Evolutionary conservation across 2,888 invertebrate genomes (phyloP), one percentile per base, ranked within the genome.

Genomic region (Hoplodrina blanda): DNA sequence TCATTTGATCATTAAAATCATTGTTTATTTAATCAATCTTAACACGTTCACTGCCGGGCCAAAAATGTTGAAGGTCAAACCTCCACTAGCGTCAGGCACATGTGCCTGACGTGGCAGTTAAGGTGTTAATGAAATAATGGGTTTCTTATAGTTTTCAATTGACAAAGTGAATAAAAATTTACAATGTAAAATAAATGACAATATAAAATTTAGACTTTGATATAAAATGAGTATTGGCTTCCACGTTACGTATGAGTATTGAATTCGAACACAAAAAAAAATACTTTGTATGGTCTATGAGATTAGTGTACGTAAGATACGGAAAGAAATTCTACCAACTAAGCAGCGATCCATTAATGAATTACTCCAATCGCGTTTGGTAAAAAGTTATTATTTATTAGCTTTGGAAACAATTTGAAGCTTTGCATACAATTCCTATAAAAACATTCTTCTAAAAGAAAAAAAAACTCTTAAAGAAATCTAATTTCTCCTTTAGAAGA

Each of bases 1-100:
- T 86, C 87, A 25, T 89, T 88, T 84, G 86, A 88, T 91, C 89
- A 91, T 90, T 90, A 89, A 89, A 89, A 89, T 85, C 54, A 85
- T 87, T 84, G 84, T 87, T 87, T 84, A 81, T 78, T 78, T 76
- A 68, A 69, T 70, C 76, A 78, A 77, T 71, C 61, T 76, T 71
- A 76, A n/a, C n/a, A n/a, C n/a, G n/a, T n/a, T n/a, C n/a, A n/a
- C n/a, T n/a, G n/a, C n/a, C n/a, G n/a, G n/a, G n/a, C n/a, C n/a
- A n/a, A n/a, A n/a, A n/a, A n/a, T n/a, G n/a, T n/a, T n/a, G n/a
- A n/a, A n/a, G n/a, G n/a, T n/a, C n/a, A n/a, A n/a, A n/a, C n/a
- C n/a, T n/a, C n/a, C n/a, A n/a, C n/a, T n/a, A n/a, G n/a, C n/a
- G n/a, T n/a, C n/a, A n/a, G n/a, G n/a, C n/a, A n/a, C n/a, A n/a